Percentiles rank a stretch among this genome's conserved stretches.
phyloP scores from a whole-genome alignment of 2,113 vertebrate species.

The Fregata magnificens region DNA sequence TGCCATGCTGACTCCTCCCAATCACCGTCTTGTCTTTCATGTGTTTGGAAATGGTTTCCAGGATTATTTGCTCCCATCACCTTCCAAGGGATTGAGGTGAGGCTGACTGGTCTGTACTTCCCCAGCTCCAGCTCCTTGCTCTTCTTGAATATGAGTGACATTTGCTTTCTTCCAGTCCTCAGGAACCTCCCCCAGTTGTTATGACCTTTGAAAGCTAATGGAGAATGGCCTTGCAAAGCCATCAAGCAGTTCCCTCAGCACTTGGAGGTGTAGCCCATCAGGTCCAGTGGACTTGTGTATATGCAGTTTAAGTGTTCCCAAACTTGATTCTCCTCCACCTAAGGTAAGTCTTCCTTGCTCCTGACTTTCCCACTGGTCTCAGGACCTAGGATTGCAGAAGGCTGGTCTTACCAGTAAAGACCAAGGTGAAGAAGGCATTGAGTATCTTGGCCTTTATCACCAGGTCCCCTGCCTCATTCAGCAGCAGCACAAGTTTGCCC shows the following conservation, averaged over 20 bases:
- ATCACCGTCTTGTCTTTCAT: background rate
- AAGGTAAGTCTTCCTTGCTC: background rate
- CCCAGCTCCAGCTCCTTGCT: background rate
- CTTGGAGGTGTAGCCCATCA: background rate
- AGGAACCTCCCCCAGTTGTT: background rate
- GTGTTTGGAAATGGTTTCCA: background rate
- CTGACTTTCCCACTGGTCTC: background rate
- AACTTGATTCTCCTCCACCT: background rate
- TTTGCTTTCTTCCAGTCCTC: background rate
- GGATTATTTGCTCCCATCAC: background rate
- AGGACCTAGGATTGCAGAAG: background rate
- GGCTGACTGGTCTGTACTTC: background rate
- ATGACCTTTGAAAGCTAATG: background rate
- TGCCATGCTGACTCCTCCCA: background rate
- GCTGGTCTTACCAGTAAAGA: background rate
- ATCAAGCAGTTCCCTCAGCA: background rate
- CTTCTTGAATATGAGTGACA: background rate
- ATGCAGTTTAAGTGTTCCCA: background rate
- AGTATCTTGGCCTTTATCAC: background rate
- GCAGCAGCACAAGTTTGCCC: background rate
- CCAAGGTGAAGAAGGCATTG: background rate
- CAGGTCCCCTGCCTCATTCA: background rate
- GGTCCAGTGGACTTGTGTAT: background rate
- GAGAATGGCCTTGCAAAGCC: background rate
- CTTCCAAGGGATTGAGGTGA: background rate